Evolutionary conservation across 2,888 invertebrate genomes (phyloP), one percentile per base, ranked within the genome.

Genomic region (Leptinotarsa tumamoca): DNA sequence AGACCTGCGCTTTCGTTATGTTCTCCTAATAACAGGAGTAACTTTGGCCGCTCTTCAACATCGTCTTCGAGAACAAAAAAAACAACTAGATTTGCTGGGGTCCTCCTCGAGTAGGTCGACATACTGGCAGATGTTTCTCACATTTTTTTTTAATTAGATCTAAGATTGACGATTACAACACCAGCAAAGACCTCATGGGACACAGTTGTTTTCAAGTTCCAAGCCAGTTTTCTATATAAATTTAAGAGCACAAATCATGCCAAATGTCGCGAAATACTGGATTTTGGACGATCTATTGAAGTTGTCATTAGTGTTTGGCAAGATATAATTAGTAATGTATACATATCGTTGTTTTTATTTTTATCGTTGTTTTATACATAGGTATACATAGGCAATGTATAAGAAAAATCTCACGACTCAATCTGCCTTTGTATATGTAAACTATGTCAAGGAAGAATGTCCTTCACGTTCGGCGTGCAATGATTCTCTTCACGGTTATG

Each of bases 381-480:
- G 27, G 27, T 4, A 27, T 23, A 33, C 33, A 7, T 7, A 33
- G 27, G 33, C 3, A 33, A 43, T 33, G 4, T n/a, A 15, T 63
- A 10, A 43, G 43, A 63, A 63, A 13, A 58, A 58, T 23, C 23
- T 58, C 23, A 23, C 58, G 21, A 58, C n/a, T 18, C 0, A 2
- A 63, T 27, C 33, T 17, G 33, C 33, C 33, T 27, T 63, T 63
- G 7, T 7, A 17, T 17, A 15, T 13, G 18, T 17, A 7, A 83
- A 80, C 80, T 80, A 74, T 80, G 82, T 76, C 78, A 80, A 72
- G 68, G 83, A 85, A 84, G 85, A 83, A 81, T 82, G 84, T 80
- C 86, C 86, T 85, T 86, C 85, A 81, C 83, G 83, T 81, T 84
- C 83, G 84, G 83, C 83, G 83, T 78, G 77, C 76, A 72, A 74